Percentiles rank a stretch among this genome's conserved stretches.
phyloP scores from a whole-genome alignment of 1,140 invertebrate species.

The Stegodyphus mimosarum region DNA sequence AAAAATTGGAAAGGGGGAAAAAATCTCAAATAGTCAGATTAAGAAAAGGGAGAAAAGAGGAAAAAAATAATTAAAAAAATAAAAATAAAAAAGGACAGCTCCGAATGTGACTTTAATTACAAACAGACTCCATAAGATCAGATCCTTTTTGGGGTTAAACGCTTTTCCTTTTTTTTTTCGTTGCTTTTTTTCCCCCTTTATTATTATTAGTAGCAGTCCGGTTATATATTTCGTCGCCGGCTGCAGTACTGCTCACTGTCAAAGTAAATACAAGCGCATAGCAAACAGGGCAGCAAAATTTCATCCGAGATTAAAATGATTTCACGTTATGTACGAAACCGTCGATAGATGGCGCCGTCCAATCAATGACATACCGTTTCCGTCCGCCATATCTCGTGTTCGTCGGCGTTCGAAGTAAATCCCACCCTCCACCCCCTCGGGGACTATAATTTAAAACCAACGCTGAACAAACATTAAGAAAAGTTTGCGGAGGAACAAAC shows the following conservation, averaged over 20 bases:
- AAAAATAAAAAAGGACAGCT: not conserved
- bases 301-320: slow-evolving; percentile 43
- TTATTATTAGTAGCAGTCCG: not conserved
- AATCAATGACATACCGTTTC: slow-evolving; percentile 52
- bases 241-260: slow-evolving; percentile 4
- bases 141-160: slow-evolving; percentile 10
- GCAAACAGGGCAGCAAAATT: slow-evolving; percentile 29
- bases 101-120: slow-evolving; percentile 57
- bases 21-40: not conserved
- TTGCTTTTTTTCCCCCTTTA: slow-evolving; percentile 12
- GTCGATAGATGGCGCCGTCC: slow-evolving; percentile 56
- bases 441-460: slow-evolving; percentile 60
- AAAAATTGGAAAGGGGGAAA: not conserved
- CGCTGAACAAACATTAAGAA: slow-evolving; percentile 60
- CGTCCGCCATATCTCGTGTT: slow-evolving; percentile 26
- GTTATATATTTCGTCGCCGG: slow-evolving; percentile 1
- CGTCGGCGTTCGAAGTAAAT: not conserved
- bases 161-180: not conserved
- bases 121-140: slow-evolving; percentile 21
- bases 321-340: slow-evolving; percentile 20
- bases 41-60: not conserved
- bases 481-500: slow-evolving; percentile 59
- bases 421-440: slow-evolving; percentile 11
- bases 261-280: slow-evolving; percentile 50
- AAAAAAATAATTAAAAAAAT: not conserved